These are phyloP conservation scores for Hyla sarda DNA, from an alignment of 2,113 vertebrate species.

Conservation along the genomic window DNA sequence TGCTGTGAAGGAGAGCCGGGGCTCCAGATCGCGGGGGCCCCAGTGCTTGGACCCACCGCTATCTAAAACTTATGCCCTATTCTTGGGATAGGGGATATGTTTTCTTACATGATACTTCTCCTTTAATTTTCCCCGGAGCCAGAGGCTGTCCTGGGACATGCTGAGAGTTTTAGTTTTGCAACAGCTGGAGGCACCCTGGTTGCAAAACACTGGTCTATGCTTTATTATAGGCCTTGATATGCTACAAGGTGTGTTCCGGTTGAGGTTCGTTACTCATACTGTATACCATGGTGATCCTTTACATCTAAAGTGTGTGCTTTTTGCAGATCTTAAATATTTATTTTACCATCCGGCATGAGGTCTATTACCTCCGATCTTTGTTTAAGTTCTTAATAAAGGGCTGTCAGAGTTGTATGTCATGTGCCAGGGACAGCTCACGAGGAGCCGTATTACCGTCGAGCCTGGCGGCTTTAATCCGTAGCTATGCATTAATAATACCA, in stretches of 20 bases:
- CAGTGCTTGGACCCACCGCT: too few species aligned
- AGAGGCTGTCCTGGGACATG: too few species aligned
- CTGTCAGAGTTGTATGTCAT: slow-evolving; percentile 2
- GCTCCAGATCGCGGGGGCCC: too few species aligned
- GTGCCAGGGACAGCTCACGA: background rate
- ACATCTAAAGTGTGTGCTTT: background rate
- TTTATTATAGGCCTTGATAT: background rate
- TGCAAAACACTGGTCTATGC: background rate
- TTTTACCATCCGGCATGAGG: slow-evolving; percentile 14
- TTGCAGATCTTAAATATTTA: slow-evolving; percentile 3
- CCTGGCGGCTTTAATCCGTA: background rate
- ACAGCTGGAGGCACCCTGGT: too few species aligned
- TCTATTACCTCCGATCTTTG: slow-evolving; percentile 1
- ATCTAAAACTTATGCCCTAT: too few species aligned
- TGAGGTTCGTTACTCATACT: background rate
- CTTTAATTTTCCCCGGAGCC: too few species aligned
- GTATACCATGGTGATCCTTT: background rate
- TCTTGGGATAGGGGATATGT: too few species aligned
- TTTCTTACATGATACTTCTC: too few species aligned
- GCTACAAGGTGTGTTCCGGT: background rate
- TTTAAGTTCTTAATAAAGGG: slow-evolving; percentile 20
- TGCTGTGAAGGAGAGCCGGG: too few species aligned
- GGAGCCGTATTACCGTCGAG: background rate
- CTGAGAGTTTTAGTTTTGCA: too few species aligned
- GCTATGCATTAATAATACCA: slow-evolving; percentile 16